These are phyloP conservation scores for Panagrolaimus sp. DNA, from an alignment of 1,140 invertebrate species.

Conservation along the genomic window DNA sequence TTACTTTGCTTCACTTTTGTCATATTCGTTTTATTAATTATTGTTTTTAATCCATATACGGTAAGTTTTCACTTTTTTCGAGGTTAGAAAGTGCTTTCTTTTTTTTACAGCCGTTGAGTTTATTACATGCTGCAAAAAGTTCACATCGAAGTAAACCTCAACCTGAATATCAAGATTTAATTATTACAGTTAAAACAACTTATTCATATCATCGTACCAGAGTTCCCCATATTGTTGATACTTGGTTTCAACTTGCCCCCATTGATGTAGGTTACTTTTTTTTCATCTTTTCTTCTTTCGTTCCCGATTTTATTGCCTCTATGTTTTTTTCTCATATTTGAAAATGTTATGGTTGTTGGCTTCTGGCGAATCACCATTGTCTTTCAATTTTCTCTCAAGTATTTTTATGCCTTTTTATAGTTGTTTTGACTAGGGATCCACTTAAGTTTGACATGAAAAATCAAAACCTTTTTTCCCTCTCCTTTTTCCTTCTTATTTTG, in stretches of 20 bases:
- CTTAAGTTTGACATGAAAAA: slow-evolving; percentile 3
- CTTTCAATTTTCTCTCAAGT: background rate
- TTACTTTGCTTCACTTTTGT: too few relatives aligned
- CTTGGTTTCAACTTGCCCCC: slow-evolving; percentile 23
- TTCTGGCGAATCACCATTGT: background rate
- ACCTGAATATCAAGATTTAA: slow-evolving; percentile 5
- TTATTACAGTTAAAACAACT: slow-evolving; percentile 25
- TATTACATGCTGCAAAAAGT: background rate
- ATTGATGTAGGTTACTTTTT: slow-evolving; percentile 20
- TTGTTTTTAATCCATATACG: slow-evolving; percentile 5
- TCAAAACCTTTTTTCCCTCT: background rate
- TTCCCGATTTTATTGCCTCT: too few relatives aligned
- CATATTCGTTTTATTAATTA: background rate
- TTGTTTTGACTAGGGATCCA: background rate
- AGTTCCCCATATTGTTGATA: slow-evolving; percentile 17
- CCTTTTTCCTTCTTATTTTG: background rate
- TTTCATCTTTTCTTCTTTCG: background rate
- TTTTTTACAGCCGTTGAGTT: background rate
- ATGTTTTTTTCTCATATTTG: background rate
- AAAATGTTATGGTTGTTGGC: background rate
- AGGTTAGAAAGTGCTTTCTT: background rate
- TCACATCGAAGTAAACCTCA: background rate
- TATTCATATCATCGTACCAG: slow-evolving; percentile 11
- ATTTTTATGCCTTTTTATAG: slow-evolving; percentile 1
- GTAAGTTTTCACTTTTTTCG: slow-evolving; percentile 8